Conservation (phyloP, 2,888 invertebrate genomes). For the Lepidonotus clava region DNA sequence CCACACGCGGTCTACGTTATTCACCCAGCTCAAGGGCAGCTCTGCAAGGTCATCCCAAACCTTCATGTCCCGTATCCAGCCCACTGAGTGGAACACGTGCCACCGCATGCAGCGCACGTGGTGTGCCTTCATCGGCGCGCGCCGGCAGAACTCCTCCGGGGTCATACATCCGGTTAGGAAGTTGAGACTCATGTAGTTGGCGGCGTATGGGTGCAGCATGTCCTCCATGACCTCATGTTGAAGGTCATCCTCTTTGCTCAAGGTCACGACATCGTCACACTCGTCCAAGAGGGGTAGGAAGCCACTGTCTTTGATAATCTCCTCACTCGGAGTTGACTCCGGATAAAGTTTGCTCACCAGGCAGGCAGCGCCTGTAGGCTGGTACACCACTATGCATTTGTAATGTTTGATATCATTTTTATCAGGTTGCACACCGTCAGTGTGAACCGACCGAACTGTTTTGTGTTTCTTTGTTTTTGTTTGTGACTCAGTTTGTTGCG, state of each 20-base stretch:
- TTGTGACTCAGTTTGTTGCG: no score
- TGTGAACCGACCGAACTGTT: no score
- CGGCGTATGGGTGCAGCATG: conserved; percentile 26
- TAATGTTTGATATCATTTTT: background rate
- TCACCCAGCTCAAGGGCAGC: conserved; percentile 10
- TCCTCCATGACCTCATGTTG: background rate
- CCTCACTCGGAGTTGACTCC: background rate
- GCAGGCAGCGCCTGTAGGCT: conserved; percentile 27
- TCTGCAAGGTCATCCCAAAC: conserved; percentile 49
- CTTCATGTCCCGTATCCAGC: background rate
- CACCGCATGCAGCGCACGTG: conserved; percentile 17
- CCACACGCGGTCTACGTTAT: conserved; percentile 8
- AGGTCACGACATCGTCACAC: conserved; percentile 34
- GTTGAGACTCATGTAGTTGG: conserved; percentile 27
- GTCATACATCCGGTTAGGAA: conserved; percentile 7
- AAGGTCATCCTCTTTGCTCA: background rate
- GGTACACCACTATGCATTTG: conserved; percentile 10
- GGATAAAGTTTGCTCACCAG: conserved; percentile 17
- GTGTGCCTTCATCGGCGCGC: conserved; percentile 20
- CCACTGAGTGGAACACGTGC: conserved; percentile 24
- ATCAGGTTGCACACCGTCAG: background rate
- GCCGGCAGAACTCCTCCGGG: background rate
- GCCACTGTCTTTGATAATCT: background rate
- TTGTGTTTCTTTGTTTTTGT: no score
- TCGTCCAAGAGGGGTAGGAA: conserved; percentile 1